Evolutionary conservation across 1,140 invertebrate genomes (phyloP), one percentile per base, ranked within the genome.

Genomic region (Trypoxylus dichotomus): DNA sequence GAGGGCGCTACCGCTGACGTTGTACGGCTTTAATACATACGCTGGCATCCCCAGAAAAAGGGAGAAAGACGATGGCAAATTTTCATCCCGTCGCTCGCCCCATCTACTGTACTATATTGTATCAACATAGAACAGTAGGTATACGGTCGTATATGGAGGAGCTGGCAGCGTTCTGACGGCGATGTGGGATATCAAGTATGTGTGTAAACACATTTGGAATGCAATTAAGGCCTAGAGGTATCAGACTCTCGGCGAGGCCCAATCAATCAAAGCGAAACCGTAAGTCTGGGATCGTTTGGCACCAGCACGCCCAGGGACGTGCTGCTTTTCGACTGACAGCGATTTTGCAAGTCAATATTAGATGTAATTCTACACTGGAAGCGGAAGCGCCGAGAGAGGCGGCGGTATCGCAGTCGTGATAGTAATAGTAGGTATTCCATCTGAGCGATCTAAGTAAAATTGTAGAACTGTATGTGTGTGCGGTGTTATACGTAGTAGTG

Each of bases 271-370:
- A 63, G 78, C 79, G 80, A 82, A 83, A 83, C 79, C 77, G 81
- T 84, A 84, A 84, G 83, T 84, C 83, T 79, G 76, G 81, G 81
- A 83, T 83, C 79, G 83, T 79, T 79, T 79, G 80, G 80, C 79
- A 79, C 77, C 77, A 83, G 83, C 83, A 84, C 83, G 83, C 81
- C 80, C 80, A 79, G 79, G 80, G 81, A 84, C 83, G 83, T 84
- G 83, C 81, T 81, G 75, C 77, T 79, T 77, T 75, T 71, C 79
- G 76, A 79, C 76, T 79, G 74, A 77, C 79, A 79, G 79, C 82
- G 83, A 84, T 84, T 84, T 84, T 83, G 83, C 83, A 83, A 84
- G 83, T 83, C 83, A 83, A 83, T 83, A 83, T 84, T 83, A 81
- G 82, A 76, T 83, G 83, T 84, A 82, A 83, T 83, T 83, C 82